Percentiles rank a stretch among this genome's conserved stretches.
Conservation (phyloP, 2,797 vertebrate species). For the Bradypus variegatus region DNA sequence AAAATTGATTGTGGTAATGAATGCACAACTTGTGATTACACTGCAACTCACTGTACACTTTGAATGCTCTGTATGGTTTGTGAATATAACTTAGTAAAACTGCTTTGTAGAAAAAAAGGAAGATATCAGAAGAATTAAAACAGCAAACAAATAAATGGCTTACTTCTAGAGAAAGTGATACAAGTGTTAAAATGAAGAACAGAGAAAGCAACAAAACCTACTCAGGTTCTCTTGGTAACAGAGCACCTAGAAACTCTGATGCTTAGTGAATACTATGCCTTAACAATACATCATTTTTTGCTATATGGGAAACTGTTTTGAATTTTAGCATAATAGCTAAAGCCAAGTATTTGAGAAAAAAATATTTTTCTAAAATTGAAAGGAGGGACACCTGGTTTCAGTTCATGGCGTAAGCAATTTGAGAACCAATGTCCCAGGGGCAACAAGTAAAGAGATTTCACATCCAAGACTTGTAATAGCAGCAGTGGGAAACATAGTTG, state of each 20-base stretch:
- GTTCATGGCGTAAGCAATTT: conserved; percentile 30
- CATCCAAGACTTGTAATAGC: background rate
- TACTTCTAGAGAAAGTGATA: conserved; percentile 13
- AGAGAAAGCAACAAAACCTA: background rate
- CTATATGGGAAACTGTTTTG: background rate
- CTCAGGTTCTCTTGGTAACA: background rate
- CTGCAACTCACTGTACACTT: too few relatives aligned
- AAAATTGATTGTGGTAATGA: too few relatives aligned
- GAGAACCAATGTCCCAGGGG: conserved; percentile 4
- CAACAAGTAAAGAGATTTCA: background rate
- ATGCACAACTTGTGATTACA: too few relatives aligned
- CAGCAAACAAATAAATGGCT: background rate
- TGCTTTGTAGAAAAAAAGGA: too few relatives aligned
- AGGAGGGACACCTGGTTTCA: background rate
- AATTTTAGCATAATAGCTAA: background rate
- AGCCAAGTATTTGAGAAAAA: background rate
- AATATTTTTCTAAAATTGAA: background rate
- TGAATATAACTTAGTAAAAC: too few relatives aligned
- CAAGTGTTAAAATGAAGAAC: conserved; percentile 14
- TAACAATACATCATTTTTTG: background rate
- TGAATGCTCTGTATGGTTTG: too few relatives aligned
- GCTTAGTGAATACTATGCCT: background rate
- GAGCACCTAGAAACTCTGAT: background rate
- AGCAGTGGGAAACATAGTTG: background rate
- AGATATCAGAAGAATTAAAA: background rate